Conservation (phyloP, 92 coral and sea anemone species). For the Porites rus region DNA sequence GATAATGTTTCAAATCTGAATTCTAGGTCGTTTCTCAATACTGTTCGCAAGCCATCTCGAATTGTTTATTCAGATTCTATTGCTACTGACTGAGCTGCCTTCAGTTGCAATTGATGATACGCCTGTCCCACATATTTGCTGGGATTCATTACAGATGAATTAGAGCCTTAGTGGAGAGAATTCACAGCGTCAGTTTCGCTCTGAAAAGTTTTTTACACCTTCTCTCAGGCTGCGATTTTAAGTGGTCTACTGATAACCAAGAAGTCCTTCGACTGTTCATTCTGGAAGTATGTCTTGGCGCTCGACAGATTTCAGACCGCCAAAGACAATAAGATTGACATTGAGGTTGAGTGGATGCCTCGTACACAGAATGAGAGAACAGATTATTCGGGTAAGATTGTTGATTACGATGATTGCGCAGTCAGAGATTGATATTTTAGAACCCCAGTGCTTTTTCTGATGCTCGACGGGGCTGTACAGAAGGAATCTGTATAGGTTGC, state of each 20-base stretch:
- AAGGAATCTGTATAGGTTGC: conserved; percentile 30
- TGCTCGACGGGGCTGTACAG: conserved; percentile 4
- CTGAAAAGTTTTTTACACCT: neutral
- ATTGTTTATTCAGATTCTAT: conserved; percentile 46
- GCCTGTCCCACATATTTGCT: conserved; percentile 10
- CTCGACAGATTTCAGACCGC: neutral
- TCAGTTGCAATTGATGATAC: conserved; percentile 37
- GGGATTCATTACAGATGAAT: conserved; percentile 43
- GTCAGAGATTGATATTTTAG: neutral
- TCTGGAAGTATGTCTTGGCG: conserved; percentile 2
- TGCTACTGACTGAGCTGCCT: conserved; percentile 68
- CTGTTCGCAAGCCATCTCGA: neutral
- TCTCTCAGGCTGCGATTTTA: too few species aligned
- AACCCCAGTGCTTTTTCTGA: neutral
- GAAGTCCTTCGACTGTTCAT: too few species aligned
- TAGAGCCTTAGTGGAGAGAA: conserved; percentile 23
- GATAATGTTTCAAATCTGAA: neutral
- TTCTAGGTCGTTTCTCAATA: neutral
- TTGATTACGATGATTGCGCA: too few species aligned
- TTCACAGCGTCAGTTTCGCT: neutral
- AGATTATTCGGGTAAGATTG: too few species aligned
- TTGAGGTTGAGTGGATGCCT: neutral
- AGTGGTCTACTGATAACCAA: too few species aligned
- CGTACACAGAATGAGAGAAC: neutral
- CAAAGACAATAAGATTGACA: too few species aligned